Base-by-base conservation (phyloP, 2,113 vertebrate genomes). In the Gymnobelideus leadbeateri region DNA sequence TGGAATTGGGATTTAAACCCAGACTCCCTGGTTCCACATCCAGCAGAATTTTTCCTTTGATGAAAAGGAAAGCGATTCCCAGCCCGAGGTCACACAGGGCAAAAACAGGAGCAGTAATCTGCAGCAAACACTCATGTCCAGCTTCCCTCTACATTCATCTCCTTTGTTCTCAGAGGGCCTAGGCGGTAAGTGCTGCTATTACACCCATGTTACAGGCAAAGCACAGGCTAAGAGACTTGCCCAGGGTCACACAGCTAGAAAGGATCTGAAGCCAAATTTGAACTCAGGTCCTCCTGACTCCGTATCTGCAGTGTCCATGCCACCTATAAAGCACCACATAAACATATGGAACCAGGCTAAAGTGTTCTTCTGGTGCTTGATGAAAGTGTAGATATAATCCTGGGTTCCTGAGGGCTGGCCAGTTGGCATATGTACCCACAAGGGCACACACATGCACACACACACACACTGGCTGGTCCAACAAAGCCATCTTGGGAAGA, bases 261-360 rank as follows among this genome's bases (percentile, higher is more conserved):
- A 84, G 37, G 7, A 8, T n/a, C 68, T 8, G 37, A 43, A 12
- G 5, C 16, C 37, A 84, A 37, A n/a, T 43, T 84, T 84, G 16
- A 84, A 84, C 7, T 84, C 43, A 21, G 68, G n/a, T 19, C 43
- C 21, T 84, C 68, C 37, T 2, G 6, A 7, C 37, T 7, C 19
- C 19, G 8, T 1, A 3, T 2, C 37, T n/a, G 37, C 37, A 1
- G 1, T n/a, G 1, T 19, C 6, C 3, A 2, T n/a, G 37, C n/a
- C n/a, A 43, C 68, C 61, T 5, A n/a, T 4, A 77, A 77, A 77
- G 61, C 14, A 16, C 8, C 28, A 77, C 7, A 77, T 16, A 19
- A 68, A 43, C 68, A 84, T 43, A 16, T 6, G 1, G 43, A 8
- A 43, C 21, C 37, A 84, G 3, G 16, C 37, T 21, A 19, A 7